Evolutionary conservation across 2,888 invertebrate species (phyloP).

Genomic region (Drosophila neutralis): DNA sequence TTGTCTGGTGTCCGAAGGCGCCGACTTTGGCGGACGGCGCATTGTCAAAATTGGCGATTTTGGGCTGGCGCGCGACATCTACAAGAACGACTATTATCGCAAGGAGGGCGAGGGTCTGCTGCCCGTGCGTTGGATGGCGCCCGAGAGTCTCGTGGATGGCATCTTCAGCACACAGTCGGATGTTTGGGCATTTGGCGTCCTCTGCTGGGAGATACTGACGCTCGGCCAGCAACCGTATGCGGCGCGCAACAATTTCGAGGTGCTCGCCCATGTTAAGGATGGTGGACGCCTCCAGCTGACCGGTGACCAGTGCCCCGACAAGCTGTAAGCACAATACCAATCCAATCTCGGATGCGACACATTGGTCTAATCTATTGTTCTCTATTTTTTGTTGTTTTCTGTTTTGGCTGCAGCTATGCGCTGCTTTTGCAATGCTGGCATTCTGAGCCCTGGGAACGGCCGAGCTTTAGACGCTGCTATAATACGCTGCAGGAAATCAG

Average conservation of each 20-base stretch:
- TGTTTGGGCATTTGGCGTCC: slow-evolving; percentile 97
- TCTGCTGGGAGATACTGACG: slow-evolving; percentile 98
- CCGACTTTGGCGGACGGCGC: slow-evolving; percentile 83
- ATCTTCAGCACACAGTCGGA: slow-evolving; percentile 98
- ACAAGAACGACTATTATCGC: slow-evolving; percentile 98
- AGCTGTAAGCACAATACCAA: slow-evolving; percentile 87
- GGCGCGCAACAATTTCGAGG: slow-evolving; percentile 95
- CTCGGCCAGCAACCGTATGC: slow-evolving; percentile 98
- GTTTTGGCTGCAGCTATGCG: slow-evolving; percentile 88
- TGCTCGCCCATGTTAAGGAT: slow-evolving; percentile 93
- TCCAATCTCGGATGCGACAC: neutral
- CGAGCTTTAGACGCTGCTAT: slow-evolving; percentile 93
- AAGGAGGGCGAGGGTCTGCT: slow-evolving; percentile 96
- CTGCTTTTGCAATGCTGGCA: slow-evolving; percentile 96
- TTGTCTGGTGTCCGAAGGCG: slow-evolving; percentile 91
- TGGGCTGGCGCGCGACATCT: slow-evolving; percentile 97
- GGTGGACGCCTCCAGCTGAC: slow-evolving; percentile 93
- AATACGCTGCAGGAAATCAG: slow-evolving; percentile 84
- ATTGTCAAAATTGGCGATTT: slow-evolving; percentile 95
- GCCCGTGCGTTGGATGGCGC: slow-evolving; percentile 99
- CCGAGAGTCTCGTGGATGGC: slow-evolving; percentile 97
- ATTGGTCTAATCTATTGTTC: neutral
- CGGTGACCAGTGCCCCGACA: slow-evolving; percentile 95
- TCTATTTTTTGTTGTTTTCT: neutral
- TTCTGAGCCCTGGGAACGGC: slow-evolving; percentile 92